Conservation (phyloP, 1,140 invertebrate species). For the Aphaenogaster ashmeadi region DNA sequence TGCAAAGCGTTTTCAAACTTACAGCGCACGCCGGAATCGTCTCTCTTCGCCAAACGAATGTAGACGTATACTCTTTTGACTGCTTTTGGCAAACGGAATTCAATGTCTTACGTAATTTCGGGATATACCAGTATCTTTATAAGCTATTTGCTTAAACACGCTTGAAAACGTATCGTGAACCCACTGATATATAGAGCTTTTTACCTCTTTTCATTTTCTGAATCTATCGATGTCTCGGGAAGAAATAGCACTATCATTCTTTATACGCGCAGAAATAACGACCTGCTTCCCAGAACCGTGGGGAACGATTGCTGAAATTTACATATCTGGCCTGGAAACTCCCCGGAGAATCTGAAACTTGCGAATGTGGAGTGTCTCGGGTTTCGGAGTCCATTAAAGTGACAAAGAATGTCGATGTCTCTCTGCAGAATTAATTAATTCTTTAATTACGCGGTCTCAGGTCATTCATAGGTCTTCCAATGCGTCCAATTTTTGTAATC, state of each 20-base stretch:
- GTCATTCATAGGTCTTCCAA: neutral
- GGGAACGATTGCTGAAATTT: conserved; percentile 40
- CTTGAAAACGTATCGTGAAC: neutral
- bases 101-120: neutral
- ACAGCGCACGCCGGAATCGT: neutral
- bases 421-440: conserved; percentile 28
- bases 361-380: conserved; percentile 24
- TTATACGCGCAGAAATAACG: conserved; percentile 33
- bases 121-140: neutral
- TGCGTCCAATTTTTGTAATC: neutral
- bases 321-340: conserved; percentile 38
- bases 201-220: neutral
- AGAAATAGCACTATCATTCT: conserved; percentile 12
- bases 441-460: conserved; percentile 20
- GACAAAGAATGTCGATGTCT: conserved; percentile 43
- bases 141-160: neutral
- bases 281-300: conserved; percentile 17
- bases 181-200: neutral
- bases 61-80: neutral
- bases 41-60: neutral
- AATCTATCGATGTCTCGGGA: neutral
- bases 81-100: neutral
- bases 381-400: conserved; percentile 39
- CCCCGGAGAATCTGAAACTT: conserved; percentile 44
- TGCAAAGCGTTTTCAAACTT: neutral